Base-by-base conservation (phyloP, 2,888 invertebrate species). In the Metallyticus violacea region DNA sequence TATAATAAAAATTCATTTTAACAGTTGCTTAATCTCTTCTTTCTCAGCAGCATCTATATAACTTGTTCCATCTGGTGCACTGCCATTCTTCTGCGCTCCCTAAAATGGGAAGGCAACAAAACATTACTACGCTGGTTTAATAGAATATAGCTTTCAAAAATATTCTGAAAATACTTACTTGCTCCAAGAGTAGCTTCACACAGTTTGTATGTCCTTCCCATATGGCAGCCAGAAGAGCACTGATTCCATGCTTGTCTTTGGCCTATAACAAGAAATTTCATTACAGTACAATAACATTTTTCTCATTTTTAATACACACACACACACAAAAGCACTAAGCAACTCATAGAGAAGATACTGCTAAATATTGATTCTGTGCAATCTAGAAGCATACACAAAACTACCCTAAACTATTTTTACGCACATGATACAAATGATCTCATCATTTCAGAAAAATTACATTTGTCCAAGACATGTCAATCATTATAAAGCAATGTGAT, bases 171-270 rank as follows among this genome's bases (percentile, higher is more conserved):
- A 15, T 30, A 91, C 94, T 93, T 93, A 98, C 98, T 93, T 97
- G 96, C 92, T 96, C 95, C 88, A 99, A 91, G 89, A 99, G 93
- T 89, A 97, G 93, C 92, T 97, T 95, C 15, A 99, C 99, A 93
- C 98, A 98, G 88, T 96, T 95, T 85, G 96, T 96, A 91, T 99
- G 99, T 28, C 98, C 98, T 93, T 99, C 99, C 97, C 97, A 99
- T 90, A 99, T 97, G 87, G 99, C 99, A 89, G 99, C 98, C 90
- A 99, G 92, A 82, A 99, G 93, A 62, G 98, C 97, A 88, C 97
- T 97, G 89, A 99, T 98, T 62, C 98, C 98, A 94, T 99, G 97
- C 93, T 98, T 98, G 92, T 99, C 99, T 91, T 95, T 94, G 89
- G 96, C 95, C 99, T 99, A 92, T 87, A 93, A 93, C 89, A 88